Base-by-base conservation (phyloP, 2,797 vertebrate species). In the Paedocypris micromegethes region DNA sequence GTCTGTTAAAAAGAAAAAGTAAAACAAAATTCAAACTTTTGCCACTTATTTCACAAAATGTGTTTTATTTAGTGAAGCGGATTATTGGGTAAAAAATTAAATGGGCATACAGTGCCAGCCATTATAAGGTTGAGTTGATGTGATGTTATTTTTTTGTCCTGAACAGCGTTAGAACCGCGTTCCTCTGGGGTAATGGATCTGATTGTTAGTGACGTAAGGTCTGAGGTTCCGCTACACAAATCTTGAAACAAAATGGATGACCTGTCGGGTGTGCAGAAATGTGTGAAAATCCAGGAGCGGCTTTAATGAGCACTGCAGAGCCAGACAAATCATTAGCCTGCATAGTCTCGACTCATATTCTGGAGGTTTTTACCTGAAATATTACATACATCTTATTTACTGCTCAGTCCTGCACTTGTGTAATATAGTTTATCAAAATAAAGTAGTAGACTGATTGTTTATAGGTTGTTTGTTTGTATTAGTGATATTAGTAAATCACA, bases 271-370 rank as follows among this genome's bases (percentile, higher is more conserved):
- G 73, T 55, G 73, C 68, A 67, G 63, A 48, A 64, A 70, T 49
- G 73, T 75, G 73, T 71, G 53, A 71, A 66, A 62, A 43, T 8
- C 52, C 58, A 71, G 64, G 59, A 67, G 51, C 47, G 2, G 48
- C 55, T 67, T 75, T 75, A 75, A 75, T 72, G 73, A 75, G 73
- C 58, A 45, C 4, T 5, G 58, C 58, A 62, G 64, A 71, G 58
- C 47, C n/a, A 54, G 60, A 64, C 68, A 41, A 75, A 75, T 72
- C 68, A 75, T 75, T 72, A 70, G 43, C 48, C 64, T 54, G 43
- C 48, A 67, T 63, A 71, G 59, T 62, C 47, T 56, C 43, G 67
- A 56, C 64, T 71, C 44, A 57, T 23, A 39, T 57, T 70, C 44
- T 53, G 44, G n/a, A 50, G 53, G 41, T 45, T 71, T 52, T 70